Conservation (phyloP, 2,797 vertebrate genomes). For the Gallinago solitaria region DNA sequence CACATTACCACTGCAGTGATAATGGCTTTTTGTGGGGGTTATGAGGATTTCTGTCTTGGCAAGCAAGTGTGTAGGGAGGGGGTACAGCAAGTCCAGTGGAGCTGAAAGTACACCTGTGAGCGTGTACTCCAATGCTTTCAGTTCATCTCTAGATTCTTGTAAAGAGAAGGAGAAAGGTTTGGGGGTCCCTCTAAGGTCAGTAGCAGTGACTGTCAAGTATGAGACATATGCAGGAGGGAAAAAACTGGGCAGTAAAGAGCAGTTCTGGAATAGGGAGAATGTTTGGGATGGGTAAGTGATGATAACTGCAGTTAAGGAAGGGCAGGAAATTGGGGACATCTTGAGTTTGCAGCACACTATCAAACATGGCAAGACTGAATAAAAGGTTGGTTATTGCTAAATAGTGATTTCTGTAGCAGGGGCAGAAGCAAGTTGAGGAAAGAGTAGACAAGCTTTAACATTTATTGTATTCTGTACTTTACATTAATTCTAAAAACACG, state of each 20-base stretch:
- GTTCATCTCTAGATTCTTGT: not conserved
- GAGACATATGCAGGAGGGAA: not conserved
- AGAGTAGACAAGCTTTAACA: not conserved
- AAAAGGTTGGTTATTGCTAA: not conserved
- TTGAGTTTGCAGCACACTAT: not conserved
- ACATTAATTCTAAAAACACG: not conserved
- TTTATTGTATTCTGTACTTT: not conserved
- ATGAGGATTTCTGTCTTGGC: not conserved
- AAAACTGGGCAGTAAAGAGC: not conserved
- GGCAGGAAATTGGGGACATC: not conserved
- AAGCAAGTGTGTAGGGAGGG: not conserved
- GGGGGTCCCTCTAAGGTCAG: not conserved
- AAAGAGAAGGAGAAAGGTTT: not conserved
- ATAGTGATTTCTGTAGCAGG: not conserved
- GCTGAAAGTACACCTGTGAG: not conserved
- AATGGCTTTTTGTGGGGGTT: not conserved
- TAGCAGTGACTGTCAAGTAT: not conserved
- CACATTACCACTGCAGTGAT: not conserved
- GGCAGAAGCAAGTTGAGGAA: not conserved
- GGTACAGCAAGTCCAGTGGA: not conserved
- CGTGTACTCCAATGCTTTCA: rapidly evolving
- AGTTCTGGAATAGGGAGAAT: not conserved
- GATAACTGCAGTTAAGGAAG: not conserved
- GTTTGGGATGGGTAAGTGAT: not conserved
- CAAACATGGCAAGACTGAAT: not conserved